These are phyloP conservation scores for Melinopterus prodromus DNA, from an alignment of 2,888 invertebrate species.

Conservation along the genomic window DNA sequence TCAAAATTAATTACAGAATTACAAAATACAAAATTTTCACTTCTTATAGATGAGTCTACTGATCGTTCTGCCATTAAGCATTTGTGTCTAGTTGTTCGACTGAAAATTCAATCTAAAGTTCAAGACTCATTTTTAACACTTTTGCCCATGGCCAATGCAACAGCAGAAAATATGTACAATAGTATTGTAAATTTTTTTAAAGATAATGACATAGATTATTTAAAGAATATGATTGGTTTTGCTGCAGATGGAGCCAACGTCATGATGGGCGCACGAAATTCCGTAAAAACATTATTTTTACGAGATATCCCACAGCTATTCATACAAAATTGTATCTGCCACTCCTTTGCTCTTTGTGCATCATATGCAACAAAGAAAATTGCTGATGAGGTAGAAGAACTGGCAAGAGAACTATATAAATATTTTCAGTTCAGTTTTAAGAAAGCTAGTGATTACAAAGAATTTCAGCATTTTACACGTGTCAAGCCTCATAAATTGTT, in stretches of 20 bases:
- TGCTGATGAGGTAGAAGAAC: not conserved
- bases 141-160: constrained; percentile 10
- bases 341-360: constrained; percentile 15
- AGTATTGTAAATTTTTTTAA: constrained; percentile 14
- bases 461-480: constrained; percentile 15
- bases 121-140: not conserved
- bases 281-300: constrained; percentile 14
- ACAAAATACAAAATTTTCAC: not conserved
- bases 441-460: not conserved
- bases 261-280: constrained; percentile 10
- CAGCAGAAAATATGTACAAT: constrained; percentile 8
- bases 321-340: constrained; percentile 12
- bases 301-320: constrained; percentile 6
- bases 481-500: constrained; percentile 11
- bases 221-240: not conserved
- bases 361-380: constrained; percentile 15
- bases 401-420: constrained; percentile 8
- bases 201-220: not conserved
- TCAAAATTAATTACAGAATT: constrained; percentile 5
- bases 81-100: constrained; percentile 18
- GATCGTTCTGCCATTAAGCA: constrained; percentile 8
- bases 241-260: constrained; percentile 12
- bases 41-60: constrained; percentile 14
- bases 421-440: constrained; percentile 17
- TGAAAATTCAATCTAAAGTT: not conserved